Evolutionary conservation across 2,888 invertebrate species (phyloP).

Genomic region (Urechis unicinctus): DNA sequence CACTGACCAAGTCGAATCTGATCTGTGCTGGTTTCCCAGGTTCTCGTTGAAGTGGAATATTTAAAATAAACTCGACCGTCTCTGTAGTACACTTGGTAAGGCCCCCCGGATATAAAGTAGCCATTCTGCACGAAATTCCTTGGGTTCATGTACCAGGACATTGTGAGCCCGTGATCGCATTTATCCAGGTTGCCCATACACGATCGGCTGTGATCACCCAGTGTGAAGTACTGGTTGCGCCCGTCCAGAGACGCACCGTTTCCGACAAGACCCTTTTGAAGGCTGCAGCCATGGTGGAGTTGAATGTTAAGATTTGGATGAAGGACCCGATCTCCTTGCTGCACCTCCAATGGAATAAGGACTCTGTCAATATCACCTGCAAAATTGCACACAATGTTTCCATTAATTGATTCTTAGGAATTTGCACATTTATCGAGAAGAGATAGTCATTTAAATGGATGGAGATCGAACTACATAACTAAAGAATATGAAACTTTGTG

Average conservation of each 20-base stretch:
- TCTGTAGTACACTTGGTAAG: conserved; percentile 37
- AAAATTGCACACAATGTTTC: not conserved
- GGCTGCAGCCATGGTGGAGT: conserved; percentile 34
- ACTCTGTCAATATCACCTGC: conserved; percentile 40
- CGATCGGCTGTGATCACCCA: conserved; percentile 30
- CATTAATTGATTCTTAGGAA: not conserved
- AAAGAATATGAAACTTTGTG: no score
- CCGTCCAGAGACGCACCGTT: conserved; percentile 34
- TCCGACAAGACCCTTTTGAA: conserved; percentile 34
- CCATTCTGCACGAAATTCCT: conserved; percentile 21
- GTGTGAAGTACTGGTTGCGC: conserved; percentile 31
- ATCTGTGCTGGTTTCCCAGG: conserved; percentile 33
- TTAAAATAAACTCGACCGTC: conserved; percentile 21
- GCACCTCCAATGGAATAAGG: conserved; percentile 42
- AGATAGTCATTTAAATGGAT: no score
- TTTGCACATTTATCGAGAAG: no score
- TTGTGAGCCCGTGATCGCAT: conserved; percentile 19
- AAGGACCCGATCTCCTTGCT: conserved; percentile 24
- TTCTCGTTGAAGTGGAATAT: conserved; percentile 19
- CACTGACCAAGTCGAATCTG: conserved; percentile 27
- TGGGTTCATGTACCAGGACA: conserved; percentile 12
- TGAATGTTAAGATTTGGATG: conserved; percentile 36
- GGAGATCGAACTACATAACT: no score
- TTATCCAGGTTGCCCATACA: conserved; percentile 38
- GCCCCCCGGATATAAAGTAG: conserved; percentile 35